Base-by-base conservation (phyloP, 2,888 invertebrate genomes). In the Drosophila peninsularis region DNA sequence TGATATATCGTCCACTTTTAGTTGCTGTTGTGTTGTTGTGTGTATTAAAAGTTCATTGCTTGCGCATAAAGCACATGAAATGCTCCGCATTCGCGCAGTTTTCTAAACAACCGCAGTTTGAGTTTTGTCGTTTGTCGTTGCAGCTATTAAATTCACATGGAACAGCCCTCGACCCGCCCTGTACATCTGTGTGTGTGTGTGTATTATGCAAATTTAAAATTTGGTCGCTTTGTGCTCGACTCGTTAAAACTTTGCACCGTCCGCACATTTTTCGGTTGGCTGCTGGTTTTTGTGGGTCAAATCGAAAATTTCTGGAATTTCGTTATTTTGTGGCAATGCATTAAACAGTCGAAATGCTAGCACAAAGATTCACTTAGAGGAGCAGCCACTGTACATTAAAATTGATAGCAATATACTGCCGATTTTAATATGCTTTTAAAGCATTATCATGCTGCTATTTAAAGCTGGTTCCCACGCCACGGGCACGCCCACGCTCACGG, bases 41-140 rank as follows among this genome's bases (percentile, higher is more conserved):
- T 82, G 80, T 77, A 88, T 84, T 84, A 88, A 88, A 84, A 84
- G 83, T 88, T 84, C 88, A 84, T 84, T 88, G 83, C 83, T 84
- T 88, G 88, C 80, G 73, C 86, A 84, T 88, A 84, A 84, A 88
- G 81, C 77, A 88, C 83, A 88, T 73, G 88, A 85, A 88, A 78
- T 80, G 85, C 82, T 85, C 67, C 75, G 78, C 79, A 68, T 67
- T 78, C 67, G 78, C 71, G 52, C 71, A 44, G 78, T 75, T 69
- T 82, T 75, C 87, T 82, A 85, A 80, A 85, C 85, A 88, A 87
- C 82, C 80, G 74, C 80, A 87, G 88, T 82, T 88, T 82, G 78
- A 88, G 86, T 88, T 82, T 79, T 76, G 76, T 76, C 78, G 84
- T 80, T 79, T 82, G 81, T 78, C 83, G 75, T 74, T 86, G 82